phyloP scores from a whole-genome alignment of 2,888 invertebrate genomes.

The Phaedon cochleariae region DNA sequence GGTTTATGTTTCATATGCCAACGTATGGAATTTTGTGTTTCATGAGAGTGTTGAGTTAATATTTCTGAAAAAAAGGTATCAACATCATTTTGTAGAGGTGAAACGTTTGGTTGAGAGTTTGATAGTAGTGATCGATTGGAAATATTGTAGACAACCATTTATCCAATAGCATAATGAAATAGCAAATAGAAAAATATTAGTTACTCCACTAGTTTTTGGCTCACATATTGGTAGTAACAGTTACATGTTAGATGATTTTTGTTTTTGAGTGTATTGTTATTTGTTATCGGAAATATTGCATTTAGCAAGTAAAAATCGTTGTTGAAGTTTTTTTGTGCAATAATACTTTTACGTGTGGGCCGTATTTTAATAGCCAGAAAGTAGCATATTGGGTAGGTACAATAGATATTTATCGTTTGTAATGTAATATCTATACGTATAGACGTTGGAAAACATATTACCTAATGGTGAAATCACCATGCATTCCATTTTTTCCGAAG shows the following conservation, averaged over 20 bases:
- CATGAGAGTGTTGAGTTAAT: constrained; percentile 12
- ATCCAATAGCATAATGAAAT: constrained; percentile 25
- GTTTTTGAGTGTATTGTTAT: constrained; percentile 36
- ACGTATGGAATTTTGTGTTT: too few species aligned
- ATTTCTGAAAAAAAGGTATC: constrained; percentile 23
- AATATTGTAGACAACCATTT: constrained; percentile 1
- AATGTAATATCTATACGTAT: background rate
- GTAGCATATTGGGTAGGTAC: constrained; percentile 29
- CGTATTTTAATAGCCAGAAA: constrained; percentile 16
- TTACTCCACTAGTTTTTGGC: constrained; percentile 35
- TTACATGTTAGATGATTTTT: constrained; percentile 32
- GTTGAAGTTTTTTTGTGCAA: constrained; percentile 36
- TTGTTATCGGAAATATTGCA: constrained; percentile 33
- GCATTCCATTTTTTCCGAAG: background rate
- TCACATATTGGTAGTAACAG: constrained; percentile 34
- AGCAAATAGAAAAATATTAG: constrained; percentile 30
- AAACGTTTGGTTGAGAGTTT: constrained; percentile 8
- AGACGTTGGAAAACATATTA: background rate
- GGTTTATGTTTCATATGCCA: too few species aligned
- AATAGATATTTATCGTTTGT: background rate
- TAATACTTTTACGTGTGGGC: constrained; percentile 34
- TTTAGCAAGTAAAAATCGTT: constrained; percentile 32
- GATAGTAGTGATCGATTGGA: constrained; percentile 6
- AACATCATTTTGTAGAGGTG: constrained; percentile 26
- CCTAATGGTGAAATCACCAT: background rate